Conservation (phyloP, 2,113 vertebrate species). For the Scartelaos histophorus region DNA sequence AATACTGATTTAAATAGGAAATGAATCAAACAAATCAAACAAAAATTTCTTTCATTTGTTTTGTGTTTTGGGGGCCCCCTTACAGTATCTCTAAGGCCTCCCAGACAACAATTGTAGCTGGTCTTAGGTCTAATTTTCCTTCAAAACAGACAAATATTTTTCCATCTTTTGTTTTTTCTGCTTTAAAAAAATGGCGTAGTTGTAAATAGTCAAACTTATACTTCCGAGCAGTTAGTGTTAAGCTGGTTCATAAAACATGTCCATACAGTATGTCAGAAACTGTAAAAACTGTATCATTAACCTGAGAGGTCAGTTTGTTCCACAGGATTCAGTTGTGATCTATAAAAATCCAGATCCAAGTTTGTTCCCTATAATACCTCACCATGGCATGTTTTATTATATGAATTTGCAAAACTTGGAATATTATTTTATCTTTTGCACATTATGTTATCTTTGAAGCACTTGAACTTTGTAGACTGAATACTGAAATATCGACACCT, state of each 20-base stretch:
- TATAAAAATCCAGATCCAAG: not conserved
- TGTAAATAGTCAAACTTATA: not conserved
- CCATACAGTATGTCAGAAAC: not conserved
- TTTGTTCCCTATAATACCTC: not conserved
- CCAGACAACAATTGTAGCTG: too few species aligned
- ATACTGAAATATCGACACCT: too few species aligned
- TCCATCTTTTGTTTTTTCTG: not conserved
- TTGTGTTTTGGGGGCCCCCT: too few species aligned
- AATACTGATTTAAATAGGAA: too few species aligned
- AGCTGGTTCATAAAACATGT: not conserved
- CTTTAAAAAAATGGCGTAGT: too few species aligned
- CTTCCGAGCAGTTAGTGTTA: not conserved
- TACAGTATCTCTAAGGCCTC: too few species aligned
- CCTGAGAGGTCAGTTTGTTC: conserved; percentile 9
- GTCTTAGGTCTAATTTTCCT: too few species aligned
- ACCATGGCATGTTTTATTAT: not conserved
- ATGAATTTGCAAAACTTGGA: not conserved
- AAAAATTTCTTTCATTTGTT: too few species aligned
- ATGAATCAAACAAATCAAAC: too few species aligned
- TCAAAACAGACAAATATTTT: not conserved
- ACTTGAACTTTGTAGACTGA: too few species aligned
- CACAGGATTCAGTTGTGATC: not conserved
- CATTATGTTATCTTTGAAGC: not conserved
- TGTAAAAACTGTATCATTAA: not conserved
- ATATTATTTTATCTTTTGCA: not conserved